phyloP scores from a whole-genome alignment of 2,797 vertebrate genomes.

The Rhabdomys pumilio region DNA sequence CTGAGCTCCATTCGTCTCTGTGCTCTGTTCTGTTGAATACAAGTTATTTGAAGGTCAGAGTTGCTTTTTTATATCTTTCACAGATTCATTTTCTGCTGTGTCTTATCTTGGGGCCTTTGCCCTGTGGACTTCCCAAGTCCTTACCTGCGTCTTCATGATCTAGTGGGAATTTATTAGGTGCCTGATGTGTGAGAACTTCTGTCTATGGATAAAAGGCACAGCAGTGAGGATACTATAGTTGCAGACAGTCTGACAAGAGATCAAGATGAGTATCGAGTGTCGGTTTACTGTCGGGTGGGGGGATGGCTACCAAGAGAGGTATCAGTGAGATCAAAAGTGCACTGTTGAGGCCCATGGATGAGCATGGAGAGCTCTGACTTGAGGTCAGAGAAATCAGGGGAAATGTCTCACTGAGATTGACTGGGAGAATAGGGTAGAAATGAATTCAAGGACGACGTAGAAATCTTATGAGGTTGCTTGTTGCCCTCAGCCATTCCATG shows the following conservation, averaged over 20 bases:
- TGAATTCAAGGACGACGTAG: background rate
- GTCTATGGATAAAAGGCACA: background rate
- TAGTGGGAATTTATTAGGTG: background rate
- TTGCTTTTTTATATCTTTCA: conserved; percentile 1
- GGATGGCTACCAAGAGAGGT: background rate
- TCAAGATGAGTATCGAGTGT: background rate
- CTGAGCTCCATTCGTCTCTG: background rate
- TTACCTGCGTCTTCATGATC: background rate
- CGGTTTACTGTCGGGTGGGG: fast-evolving
- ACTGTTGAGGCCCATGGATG: background rate
- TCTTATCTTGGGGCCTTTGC: background rate
- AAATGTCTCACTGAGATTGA: background rate
- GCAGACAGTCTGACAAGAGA: background rate
- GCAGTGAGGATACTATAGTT: background rate
- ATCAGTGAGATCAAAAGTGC: fast-evolving
- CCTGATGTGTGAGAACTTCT: background rate
- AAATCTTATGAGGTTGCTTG: background rate
- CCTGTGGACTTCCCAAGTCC: background rate
- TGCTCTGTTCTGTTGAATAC: background rate
- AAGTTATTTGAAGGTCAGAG: conserved; percentile 35
- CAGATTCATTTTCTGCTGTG: background rate
- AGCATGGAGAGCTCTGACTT: background rate
- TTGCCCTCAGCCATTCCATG: background rate
- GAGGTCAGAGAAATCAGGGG: background rate
- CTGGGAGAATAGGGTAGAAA: background rate